Evolutionary conservation across 2,888 invertebrate species (phyloP).

Genomic region (Atethmia centrago): DNA sequence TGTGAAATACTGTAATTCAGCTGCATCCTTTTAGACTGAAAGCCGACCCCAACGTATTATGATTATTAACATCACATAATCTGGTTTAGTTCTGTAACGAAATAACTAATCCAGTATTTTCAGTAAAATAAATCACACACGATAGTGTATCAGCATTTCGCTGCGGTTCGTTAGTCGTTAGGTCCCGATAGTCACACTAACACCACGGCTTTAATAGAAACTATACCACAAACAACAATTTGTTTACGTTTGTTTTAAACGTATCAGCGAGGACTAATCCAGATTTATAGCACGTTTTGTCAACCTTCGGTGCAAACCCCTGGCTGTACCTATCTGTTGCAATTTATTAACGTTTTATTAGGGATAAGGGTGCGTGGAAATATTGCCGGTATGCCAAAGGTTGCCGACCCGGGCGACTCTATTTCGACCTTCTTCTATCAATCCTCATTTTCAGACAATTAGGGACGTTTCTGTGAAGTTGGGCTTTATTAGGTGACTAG

Average conservation of each 20-base stretch:
- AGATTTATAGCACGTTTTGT: slow-evolving; percentile 63
- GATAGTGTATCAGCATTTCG: slow-evolving; percentile 28
- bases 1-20: no score
- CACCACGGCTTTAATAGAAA: slow-evolving; percentile 54
- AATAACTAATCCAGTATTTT: slow-evolving; percentile 24
- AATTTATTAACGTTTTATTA: slow-evolving; percentile 68
- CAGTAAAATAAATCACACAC: slow-evolving; percentile 42
- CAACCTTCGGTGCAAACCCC: slow-evolving; percentile 57
- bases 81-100: slow-evolving; percentile 23
- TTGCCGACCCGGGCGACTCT: slow-evolving; percentile 20
- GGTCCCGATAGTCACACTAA: slow-evolving; percentile 38
- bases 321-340: slow-evolving; percentile 46
- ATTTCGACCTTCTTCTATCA: slow-evolving; percentile 44
- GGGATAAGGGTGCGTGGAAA: slow-evolving; percentile 48
- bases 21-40: no score
- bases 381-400: slow-evolving; percentile 55
- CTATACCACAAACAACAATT: slow-evolving; percentile 60
- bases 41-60: no score
- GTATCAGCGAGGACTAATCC: slow-evolving; percentile 65
- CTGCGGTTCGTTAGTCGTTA: slow-evolving; percentile 25
- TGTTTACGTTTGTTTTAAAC: slow-evolving; percentile 61
- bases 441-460: slow-evolving; percentile 48
- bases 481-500: slow-evolving; percentile 12
- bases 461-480: slow-evolving; percentile 9
- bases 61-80: slow-evolving; percentile 11